Evolutionary conservation across 2,113 vertebrate genomes (phyloP), one percentile per base, ranked within the genome.

Genomic region (Laticauda colubrina): DNA sequence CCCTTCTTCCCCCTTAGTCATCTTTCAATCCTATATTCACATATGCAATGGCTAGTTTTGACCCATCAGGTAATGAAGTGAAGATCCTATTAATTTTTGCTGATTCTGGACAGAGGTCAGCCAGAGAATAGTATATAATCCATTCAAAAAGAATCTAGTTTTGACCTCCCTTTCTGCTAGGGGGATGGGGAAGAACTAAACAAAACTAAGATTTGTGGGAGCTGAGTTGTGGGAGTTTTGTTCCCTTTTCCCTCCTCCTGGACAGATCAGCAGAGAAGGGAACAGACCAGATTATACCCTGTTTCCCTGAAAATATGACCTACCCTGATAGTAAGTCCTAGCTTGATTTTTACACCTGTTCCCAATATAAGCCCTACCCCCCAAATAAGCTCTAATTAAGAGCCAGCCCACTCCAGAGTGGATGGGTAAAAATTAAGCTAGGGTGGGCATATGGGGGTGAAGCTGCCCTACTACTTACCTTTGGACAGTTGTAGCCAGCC

Each of bases 201-300:
- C 95, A 96, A 95, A 96, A 89, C 55, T 87, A 95, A 90, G 94
- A 91, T 95, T 95, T 96, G 64, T 95, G 90, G 53, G 92, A 93
- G 20, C 55, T 26, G 20, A 59, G 5, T 69, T 88, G 55, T 48
- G 21, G 51, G 92, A 94, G 91, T 15, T 4, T 39, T 51, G 54
- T 59, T 88, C 89, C 93, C 89, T 92, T 88, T 90, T 94, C 56
- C 53, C 5, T 90, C 88, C 89, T 94, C 88, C 87, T 93, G 54
- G 53, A 87, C 15, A 88, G 0, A 23, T 91, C 94, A 93, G 59
- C 97, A 96, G 94, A 90, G 94, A 94, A 91, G 92, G 96, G 96
- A 93, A 94, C 95, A 95, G 95, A 89, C 95, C 95, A 95, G 96
- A 96, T 96, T 94, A 95, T 56, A 51, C 48, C 48, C 48, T 51